A percentile compares a stretch with the other conserved stretches of the same genome.
Evolutionary conservation across 2,797 vertebrate species (phyloP).

Genomic region (Ptychadena robeensis): DNA sequence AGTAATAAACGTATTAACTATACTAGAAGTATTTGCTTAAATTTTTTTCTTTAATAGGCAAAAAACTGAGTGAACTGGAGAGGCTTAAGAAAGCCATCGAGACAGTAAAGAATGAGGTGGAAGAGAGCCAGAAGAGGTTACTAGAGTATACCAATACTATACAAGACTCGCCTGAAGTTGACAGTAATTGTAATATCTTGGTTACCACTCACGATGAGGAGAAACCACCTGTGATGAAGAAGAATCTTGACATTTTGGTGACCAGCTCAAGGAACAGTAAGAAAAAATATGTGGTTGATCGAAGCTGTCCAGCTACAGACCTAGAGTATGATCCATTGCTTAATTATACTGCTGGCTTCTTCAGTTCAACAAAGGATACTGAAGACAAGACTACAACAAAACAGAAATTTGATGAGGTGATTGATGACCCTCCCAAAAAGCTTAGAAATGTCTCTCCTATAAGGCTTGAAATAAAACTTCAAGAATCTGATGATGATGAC

Average conservation of each 20-base stretch:
- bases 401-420: slow-evolving; percentile 44
- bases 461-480: slow-evolving; percentile 65
- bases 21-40: not conserved
- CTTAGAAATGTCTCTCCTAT: slow-evolving; percentile 41
- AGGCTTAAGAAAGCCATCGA: slow-evolving; percentile 78
- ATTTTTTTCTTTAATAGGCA: not conserved
- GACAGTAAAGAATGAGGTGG: slow-evolving; percentile 75
- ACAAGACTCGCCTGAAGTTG: not conserved
- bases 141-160: slow-evolving; percentile 66
- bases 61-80: slow-evolving; percentile 69
- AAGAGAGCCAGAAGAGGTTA: slow-evolving; percentile 76
- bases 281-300: slow-evolving; percentile 76
- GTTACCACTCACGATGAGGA: slow-evolving; percentile 10
- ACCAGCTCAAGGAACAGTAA: slow-evolving; percentile 19
- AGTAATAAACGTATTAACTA: too few species aligned
- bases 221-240: not conserved
- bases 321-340: slow-evolving; percentile 81
- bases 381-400: slow-evolving; percentile 58
- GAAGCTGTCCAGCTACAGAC: slow-evolving; percentile 76
- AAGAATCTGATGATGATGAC: slow-evolving; percentile 76
- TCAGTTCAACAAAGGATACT: slow-evolving; percentile 30
- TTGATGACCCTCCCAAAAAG: slow-evolving; percentile 52
- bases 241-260: not conserved
- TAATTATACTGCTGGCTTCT: slow-evolving; percentile 77
- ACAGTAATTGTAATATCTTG: slow-evolving; percentile 26